Percentiles rank a stretch among this genome's conserved stretches.
These are phyloP conservation scores for Megaceryle torquata DNA, from an alignment of 2,113 vertebrate genomes.

Conservation along the genomic window DNA sequence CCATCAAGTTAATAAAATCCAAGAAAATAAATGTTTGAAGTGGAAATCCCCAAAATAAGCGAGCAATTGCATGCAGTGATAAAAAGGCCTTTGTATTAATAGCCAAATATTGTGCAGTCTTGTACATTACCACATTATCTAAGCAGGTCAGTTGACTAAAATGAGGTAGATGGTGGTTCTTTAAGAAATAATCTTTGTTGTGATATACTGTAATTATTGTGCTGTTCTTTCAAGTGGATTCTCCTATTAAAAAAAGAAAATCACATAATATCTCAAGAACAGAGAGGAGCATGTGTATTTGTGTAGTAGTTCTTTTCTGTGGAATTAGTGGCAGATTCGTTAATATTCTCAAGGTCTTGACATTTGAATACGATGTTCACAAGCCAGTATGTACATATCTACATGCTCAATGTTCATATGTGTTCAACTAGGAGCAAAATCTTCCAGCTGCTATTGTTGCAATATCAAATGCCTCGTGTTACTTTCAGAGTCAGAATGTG, in stretches of 20 bases:
- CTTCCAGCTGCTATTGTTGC: background rate
- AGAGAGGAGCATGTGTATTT: background rate
- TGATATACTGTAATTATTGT: background rate
- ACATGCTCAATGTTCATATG: background rate
- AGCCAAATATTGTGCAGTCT: background rate
- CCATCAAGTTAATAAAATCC: background rate
- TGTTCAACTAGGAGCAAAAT: background rate
- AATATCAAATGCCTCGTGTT: background rate
- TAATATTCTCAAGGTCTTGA: background rate
- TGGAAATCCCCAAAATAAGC: background rate
- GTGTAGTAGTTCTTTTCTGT: background rate
- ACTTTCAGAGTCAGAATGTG: background rate
- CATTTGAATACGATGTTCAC: background rate
- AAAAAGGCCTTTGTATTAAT: background rate
- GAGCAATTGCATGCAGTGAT: background rate
- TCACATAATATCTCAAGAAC: background rate
- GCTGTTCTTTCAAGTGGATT: background rate
- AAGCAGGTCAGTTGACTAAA: background rate
- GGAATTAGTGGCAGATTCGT: background rate
- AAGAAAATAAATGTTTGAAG: background rate
- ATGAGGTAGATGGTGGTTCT: background rate
- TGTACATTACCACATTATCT: background rate
- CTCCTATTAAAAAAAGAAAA: background rate
- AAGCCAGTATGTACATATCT: accelerated
- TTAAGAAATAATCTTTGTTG: background rate